Conservation (phyloP, 2,888 invertebrate genomes). For the Deilephila porcellus region DNA sequence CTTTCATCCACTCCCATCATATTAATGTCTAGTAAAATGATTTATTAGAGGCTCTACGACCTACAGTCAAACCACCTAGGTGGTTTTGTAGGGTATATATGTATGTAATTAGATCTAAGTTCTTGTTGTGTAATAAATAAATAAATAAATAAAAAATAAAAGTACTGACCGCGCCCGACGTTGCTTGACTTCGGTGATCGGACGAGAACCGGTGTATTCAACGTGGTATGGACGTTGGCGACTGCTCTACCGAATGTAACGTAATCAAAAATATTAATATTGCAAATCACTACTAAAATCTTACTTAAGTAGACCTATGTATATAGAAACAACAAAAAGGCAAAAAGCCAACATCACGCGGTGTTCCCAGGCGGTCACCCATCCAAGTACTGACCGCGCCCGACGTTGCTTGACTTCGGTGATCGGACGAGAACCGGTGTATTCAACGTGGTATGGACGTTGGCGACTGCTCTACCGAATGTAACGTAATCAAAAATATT, state of each 20-base stretch:
- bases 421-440: slow-evolving; percentile 82
- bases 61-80: too few species aligned
- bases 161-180: slow-evolving; percentile 81
- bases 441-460: slow-evolving; percentile 77
- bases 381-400: slow-evolving; percentile 81
- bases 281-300: too few species aligned
- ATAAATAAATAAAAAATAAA: too few species aligned
- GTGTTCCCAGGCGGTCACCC: slow-evolving; percentile 80
- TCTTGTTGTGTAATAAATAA: too few species aligned
- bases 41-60: too few species aligned
- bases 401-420: slow-evolving; percentile 82
- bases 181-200: slow-evolving; percentile 82
- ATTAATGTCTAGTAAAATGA: too few species aligned
- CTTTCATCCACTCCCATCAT: too few species aligned
- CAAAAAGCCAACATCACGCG: slow-evolving; percentile 71
- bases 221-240: slow-evolving; percentile 73
- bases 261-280: not conserved
- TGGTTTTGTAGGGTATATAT: too few species aligned
- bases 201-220: slow-evolving; percentile 81
- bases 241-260: not conserved
- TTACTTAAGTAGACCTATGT: too few species aligned
- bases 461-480: slow-evolving; percentile 39
- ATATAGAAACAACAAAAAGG: not conserved
- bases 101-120: too few species aligned
- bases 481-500: not conserved